A percentile compares a stretch with the other conserved stretches of the same genome.
These are phyloP conservation scores for Drosophila aff. DNA, from an alignment of 1,140 invertebrate species.

Conservation along the genomic window DNA sequence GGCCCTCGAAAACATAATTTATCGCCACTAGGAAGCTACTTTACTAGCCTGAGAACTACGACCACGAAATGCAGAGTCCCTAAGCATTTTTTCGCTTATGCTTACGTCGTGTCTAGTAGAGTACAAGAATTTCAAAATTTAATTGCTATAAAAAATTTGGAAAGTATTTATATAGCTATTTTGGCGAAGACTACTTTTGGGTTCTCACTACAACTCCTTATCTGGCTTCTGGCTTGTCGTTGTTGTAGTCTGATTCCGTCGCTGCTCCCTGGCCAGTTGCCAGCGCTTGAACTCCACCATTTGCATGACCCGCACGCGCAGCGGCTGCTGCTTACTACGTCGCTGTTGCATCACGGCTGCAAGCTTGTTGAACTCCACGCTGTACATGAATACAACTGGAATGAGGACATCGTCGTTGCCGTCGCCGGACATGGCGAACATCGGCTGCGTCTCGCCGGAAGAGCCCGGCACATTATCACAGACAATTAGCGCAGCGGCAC, in stretches of 20 bases:
- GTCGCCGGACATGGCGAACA: constrained; percentile 99
- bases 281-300: constrained; percentile 84
- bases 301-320: constrained; percentile 77
- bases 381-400: constrained; percentile 96
- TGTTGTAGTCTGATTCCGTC: constrained; percentile 52
- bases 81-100: background rate
- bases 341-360: constrained; percentile 49
- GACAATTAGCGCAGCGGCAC: constrained; percentile 94
- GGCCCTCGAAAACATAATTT: constrained; percentile 39
- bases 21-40: constrained; percentile 52
- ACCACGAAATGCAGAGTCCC: constrained; percentile 46
- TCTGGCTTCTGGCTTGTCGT: constrained; percentile 61
- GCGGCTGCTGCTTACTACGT: constrained; percentile 30
- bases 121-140: constrained; percentile 56
- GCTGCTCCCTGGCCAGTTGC: constrained; percentile 75
- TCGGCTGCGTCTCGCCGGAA: constrained; percentile 89
- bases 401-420: constrained; percentile 95
- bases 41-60: constrained; percentile 40
- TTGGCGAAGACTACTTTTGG: constrained; percentile 51
- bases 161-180: constrained; percentile 37
- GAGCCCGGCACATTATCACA: constrained; percentile 92
- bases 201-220: constrained; percentile 78
- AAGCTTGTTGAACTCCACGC: constrained; percentile 87
- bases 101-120: constrained; percentile 37
- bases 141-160: constrained; percentile 26